phyloP scores from a whole-genome alignment of 1,140 invertebrate genomes.

The Phymorhynchus buccinoides region DNA sequence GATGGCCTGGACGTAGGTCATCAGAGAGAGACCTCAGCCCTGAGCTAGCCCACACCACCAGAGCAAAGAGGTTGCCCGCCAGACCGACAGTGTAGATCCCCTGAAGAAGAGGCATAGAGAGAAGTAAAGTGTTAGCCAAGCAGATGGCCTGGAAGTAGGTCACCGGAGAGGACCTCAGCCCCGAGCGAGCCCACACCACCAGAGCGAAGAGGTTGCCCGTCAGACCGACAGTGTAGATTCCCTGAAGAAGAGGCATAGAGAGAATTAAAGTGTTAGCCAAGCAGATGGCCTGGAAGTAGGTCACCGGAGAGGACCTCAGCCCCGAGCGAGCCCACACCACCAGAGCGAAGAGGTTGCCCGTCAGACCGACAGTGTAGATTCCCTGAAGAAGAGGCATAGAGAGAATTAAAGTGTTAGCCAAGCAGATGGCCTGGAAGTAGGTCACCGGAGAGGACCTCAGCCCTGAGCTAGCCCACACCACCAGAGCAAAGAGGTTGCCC shows the following conservation, averaged over 20 bases:
- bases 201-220: conserved; percentile 39
- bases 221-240: conserved; percentile 40
- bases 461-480: conserved; percentile 36
- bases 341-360: conserved; percentile 40
- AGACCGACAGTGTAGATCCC: conserved; percentile 38
- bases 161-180: conserved; percentile 28
- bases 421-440: conserved; percentile 44
- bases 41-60: conserved; percentile 38
- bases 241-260: neutral
- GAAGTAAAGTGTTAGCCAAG: conserved; percentile 38
- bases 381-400: neutral
- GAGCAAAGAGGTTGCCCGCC: conserved; percentile 35
- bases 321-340: conserved; percentile 38
- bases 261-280: conserved; percentile 33
- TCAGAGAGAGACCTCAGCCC: conserved; percentile 17
- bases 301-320: conserved; percentile 29
- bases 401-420: conserved; percentile 32
- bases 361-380: conserved; percentile 38
- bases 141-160: conserved; percentile 45
- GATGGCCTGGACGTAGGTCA: conserved; percentile 42
- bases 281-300: conserved; percentile 45
- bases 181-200: conserved; percentile 37
- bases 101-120: too few species aligned
- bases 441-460: conserved; percentile 31
- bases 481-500: conserved; percentile 40